Percentiles rank a stretch among this genome's conserved stretches.
Evolutionary conservation across 2,888 invertebrate genomes (phyloP).

Genomic region (Apamea sordens): DNA sequence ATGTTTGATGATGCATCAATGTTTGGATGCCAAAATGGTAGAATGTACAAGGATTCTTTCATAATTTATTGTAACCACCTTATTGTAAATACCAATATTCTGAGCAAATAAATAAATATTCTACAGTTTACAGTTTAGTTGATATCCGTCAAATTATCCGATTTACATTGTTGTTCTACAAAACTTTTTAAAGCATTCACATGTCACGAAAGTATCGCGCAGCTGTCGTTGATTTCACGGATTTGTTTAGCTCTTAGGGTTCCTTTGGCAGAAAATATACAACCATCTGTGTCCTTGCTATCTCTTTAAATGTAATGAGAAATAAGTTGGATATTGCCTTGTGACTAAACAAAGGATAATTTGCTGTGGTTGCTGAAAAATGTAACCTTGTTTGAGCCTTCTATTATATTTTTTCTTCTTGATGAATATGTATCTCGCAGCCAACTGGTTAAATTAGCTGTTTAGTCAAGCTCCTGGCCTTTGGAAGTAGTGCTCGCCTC

Average conservation of each 20-base stretch:
- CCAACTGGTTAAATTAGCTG: too few species aligned
- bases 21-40: too few species aligned
- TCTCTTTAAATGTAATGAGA: not conserved
- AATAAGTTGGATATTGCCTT: slow-evolving; percentile 5
- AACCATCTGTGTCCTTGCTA: slow-evolving; percentile 7
- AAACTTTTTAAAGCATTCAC: slow-evolving; percentile 59
- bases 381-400: not conserved
- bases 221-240: slow-evolving; percentile 80
- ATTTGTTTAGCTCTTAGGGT: slow-evolving; percentile 67
- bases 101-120: too few species aligned
- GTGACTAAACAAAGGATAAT: slow-evolving; percentile 14
- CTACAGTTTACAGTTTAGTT: slow-evolving; percentile 24
- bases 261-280: slow-evolving; percentile 37
- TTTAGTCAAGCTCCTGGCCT: too few species aligned
- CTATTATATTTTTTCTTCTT: not conserved
- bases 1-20: too few species aligned
- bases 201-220: slow-evolving; percentile 71
- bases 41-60: too few species aligned
- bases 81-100: too few species aligned
- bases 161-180: slow-evolving; percentile 65
- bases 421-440: not conserved
- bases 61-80: too few species aligned
- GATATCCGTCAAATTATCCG: slow-evolving; percentile 69
- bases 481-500: too few species aligned
- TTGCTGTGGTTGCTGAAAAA: slow-evolving; percentile 25